These are phyloP conservation scores for Lophotriccus pileatus DNA, from an alignment of 2,797 vertebrate species.

Conservation along the genomic window DNA sequence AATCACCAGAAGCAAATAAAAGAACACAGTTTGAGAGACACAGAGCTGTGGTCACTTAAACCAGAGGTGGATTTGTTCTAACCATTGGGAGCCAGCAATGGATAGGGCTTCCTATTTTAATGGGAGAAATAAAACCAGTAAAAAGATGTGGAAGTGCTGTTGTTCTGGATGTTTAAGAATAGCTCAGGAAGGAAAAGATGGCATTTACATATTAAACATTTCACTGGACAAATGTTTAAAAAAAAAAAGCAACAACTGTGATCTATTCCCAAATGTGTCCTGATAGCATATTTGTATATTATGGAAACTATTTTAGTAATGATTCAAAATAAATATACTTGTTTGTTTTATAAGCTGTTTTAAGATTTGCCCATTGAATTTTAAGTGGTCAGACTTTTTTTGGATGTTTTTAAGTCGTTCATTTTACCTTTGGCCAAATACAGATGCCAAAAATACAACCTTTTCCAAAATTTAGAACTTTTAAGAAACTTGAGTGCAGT, in stretches of 20 bases:
- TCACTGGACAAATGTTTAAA: constrained; percentile 50
- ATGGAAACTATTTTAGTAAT: constrained; percentile 73
- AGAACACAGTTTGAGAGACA: background rate
- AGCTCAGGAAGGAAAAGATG: constrained; percentile 59
- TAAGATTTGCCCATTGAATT: background rate
- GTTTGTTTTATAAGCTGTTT: constrained; percentile 50
- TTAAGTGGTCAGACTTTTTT: background rate
- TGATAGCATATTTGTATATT: constrained; percentile 48
- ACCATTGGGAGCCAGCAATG: background rate
- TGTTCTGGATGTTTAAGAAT: constrained; percentile 40
- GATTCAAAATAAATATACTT: constrained; percentile 70
- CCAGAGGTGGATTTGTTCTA: background rate
- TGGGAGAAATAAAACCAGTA: background rate
- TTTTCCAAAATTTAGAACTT: background rate
- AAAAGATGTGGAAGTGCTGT: constrained; percentile 35
- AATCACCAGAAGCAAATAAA: background rate
- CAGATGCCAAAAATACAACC: background rate
- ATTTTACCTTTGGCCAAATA: background rate
- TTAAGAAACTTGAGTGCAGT: background rate
- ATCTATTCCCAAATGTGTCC: constrained; percentile 11
- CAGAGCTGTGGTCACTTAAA: background rate
- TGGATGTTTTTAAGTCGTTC: background rate
- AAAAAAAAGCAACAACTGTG: constrained; percentile 5
- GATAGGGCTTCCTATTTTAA: background rate
- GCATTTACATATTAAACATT: constrained; percentile 62